phyloP scores from a whole-genome alignment of 2,888 invertebrate species.

The Rhingia rostrata region DNA sequence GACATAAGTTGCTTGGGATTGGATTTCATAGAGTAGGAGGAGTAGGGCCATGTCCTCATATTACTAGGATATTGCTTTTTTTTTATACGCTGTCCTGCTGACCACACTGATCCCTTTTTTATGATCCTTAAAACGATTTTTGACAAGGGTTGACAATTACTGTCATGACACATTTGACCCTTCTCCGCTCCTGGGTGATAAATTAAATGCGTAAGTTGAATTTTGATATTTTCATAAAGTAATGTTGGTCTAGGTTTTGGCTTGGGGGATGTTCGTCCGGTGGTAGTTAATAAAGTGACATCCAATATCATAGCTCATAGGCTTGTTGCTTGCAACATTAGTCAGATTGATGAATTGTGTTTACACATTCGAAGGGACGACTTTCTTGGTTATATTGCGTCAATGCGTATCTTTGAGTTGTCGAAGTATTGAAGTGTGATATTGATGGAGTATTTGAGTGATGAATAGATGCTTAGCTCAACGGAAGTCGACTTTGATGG shows the following conservation, averaged over 20 bases:
- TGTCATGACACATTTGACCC: constrained; percentile 57
- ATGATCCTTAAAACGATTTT: constrained; percentile 45
- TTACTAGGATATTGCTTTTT: constrained; percentile 51
- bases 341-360: constrained; percentile 24
- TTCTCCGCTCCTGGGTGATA: constrained; percentile 31
- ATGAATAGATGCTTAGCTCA: constrained; percentile 14
- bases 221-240: constrained; percentile 65
- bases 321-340: constrained; percentile 53
- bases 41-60: constrained; percentile 20
- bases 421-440: not conserved
- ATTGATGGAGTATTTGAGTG: constrained; percentile 10
- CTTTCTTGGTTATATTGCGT: not conserved
- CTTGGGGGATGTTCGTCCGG: not conserved
- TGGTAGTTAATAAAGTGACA: constrained; percentile 55
- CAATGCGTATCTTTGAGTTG: constrained; percentile 20
- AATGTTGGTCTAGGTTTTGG: constrained; percentile 1
- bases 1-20: constrained; percentile 27
- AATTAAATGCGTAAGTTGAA: constrained; percentile 64
- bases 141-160: constrained; percentile 68
- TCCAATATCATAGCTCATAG: constrained; percentile 28
- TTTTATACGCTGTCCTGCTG: constrained; percentile 36
- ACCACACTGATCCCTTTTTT: constrained; percentile 58
- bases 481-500: too few species aligned
- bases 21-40: constrained; percentile 6
- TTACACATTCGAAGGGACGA: not conserved